Conservation (phyloP, 2,797 vertebrate species). For the Lutjanus campechanus region DNA sequence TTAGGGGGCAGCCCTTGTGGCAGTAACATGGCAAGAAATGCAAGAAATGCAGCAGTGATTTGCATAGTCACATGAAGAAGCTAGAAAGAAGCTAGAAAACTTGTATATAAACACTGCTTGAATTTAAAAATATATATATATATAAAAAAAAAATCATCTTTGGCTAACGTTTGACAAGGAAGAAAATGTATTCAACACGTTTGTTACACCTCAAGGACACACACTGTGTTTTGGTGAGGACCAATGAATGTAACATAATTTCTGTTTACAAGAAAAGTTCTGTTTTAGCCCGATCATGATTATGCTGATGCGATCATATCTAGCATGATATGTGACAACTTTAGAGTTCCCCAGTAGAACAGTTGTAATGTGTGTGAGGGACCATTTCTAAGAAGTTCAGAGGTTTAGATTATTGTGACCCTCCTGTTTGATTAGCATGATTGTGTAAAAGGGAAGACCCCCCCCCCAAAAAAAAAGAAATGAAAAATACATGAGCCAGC, state of each 20-base stretch:
- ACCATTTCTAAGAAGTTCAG: not conserved
- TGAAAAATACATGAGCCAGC: conserved; percentile 10
- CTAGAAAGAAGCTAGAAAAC: not conserved
- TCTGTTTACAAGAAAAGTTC: not conserved
- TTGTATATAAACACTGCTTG: not conserved
- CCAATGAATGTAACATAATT: not conserved
- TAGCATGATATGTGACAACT: not conserved
- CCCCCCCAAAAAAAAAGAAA: not conserved
- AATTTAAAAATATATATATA: not conserved
- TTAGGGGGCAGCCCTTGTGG: too few species aligned
- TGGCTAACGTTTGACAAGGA: not conserved
- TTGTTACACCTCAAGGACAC: not conserved
- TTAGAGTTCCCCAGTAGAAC: not conserved
- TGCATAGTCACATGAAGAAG: not conserved
- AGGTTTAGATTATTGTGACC: not conserved
- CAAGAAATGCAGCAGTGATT: not conserved
- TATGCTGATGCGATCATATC: not conserved
- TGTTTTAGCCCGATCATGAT: not conserved
- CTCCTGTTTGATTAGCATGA: conserved; percentile 11
- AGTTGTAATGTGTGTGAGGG: not conserved
- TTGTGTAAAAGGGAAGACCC: not conserved
- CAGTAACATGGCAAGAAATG: not conserved
- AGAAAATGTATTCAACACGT: too few species aligned
- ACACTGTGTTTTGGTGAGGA: not conserved
- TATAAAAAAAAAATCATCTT: not conserved